Percentiles rank a stretch among this genome's conserved stretches.
phyloP scores from a whole-genome alignment of 2,888 invertebrate species.

The Cetonia aurata region DNA sequence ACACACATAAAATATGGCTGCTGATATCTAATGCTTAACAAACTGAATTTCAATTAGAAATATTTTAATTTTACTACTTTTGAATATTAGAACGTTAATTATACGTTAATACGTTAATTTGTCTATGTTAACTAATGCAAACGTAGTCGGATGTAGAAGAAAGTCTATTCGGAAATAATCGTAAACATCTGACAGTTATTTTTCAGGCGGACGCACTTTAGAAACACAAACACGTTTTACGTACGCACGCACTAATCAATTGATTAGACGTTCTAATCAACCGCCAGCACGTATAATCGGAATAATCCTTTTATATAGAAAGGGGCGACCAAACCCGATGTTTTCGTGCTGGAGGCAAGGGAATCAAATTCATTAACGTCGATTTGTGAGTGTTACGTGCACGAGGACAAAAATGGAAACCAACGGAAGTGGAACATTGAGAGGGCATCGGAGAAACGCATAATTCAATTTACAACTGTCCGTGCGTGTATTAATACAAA shows the following conservation, averaged over 20 bases:
- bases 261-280: conserved; percentile 31
- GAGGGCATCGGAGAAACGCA: conserved; percentile 24
- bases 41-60: too few species aligned
- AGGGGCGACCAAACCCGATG: conserved; percentile 15
- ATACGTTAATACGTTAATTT: too few species aligned
- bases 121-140: too few species aligned
- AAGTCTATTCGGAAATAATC: too few species aligned
- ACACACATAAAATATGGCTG: too few species aligned
- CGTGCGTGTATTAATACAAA: conserved; percentile 38
- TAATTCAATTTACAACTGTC: conserved; percentile 42
- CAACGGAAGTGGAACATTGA: conserved; percentile 26
- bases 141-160: too few species aligned
- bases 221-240: conserved; percentile 24
- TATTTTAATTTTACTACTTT: too few species aligned
- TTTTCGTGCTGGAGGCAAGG: conserved; percentile 18
- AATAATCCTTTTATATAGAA: conserved; percentile 23
- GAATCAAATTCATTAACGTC: conserved; percentile 35
- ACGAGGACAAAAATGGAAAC: conserved; percentile 29
- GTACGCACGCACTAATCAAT: conserved; percentile 21
- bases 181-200: not conserved
- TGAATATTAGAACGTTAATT: too few species aligned
- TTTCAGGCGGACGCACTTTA: conserved; percentile 2
- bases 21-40: too few species aligned
- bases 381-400: conserved; percentile 23
- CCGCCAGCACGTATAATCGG: conserved; percentile 19